Percentiles rank a stretch among this genome's conserved stretches.
Evolutionary conservation across 2,113 vertebrate species (phyloP).

Genomic region (Leiothrix lutea): DNA sequence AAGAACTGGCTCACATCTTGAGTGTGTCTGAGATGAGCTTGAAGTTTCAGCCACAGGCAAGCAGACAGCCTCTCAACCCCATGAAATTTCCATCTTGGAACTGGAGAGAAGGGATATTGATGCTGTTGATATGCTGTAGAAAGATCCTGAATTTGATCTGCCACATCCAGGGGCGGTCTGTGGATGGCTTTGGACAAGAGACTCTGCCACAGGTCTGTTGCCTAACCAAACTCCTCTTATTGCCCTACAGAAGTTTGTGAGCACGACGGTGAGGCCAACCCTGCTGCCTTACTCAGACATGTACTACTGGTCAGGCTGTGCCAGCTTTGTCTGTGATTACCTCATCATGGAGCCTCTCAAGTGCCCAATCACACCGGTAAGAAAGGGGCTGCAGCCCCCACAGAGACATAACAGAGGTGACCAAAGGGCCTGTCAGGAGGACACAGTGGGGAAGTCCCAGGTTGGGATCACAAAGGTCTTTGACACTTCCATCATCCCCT

Average conservation of each 20-base stretch:
- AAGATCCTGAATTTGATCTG: not conserved
- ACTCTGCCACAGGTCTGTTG: not conserved
- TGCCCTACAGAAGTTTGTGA: constrained; percentile 88
- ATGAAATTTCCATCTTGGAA: not conserved
- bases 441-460: not conserved
- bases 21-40: not conserved
- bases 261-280: constrained; percentile 82
- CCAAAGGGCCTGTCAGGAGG: not conserved
- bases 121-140: not conserved
- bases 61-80: not conserved
- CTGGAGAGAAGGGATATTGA: not conserved
- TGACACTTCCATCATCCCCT: not conserved
- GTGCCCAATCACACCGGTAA: constrained; percentile 77
- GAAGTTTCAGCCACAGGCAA: not conserved
- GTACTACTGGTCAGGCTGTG: constrained; percentile 83
- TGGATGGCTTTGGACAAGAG: not conserved
- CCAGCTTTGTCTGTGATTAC: constrained; percentile 84
- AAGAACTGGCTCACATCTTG: not conserved
- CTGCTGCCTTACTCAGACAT: constrained; percentile 74
- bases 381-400: not conserved
- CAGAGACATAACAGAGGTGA: not conserved
- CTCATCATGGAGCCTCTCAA: constrained; percentile 81
- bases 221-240: not conserved
- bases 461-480: not conserved
- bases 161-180: not conserved